Evolutionary conservation across 1,140 invertebrate species (phyloP).

Genomic region (Cardiocondyla obscurior): DNA sequence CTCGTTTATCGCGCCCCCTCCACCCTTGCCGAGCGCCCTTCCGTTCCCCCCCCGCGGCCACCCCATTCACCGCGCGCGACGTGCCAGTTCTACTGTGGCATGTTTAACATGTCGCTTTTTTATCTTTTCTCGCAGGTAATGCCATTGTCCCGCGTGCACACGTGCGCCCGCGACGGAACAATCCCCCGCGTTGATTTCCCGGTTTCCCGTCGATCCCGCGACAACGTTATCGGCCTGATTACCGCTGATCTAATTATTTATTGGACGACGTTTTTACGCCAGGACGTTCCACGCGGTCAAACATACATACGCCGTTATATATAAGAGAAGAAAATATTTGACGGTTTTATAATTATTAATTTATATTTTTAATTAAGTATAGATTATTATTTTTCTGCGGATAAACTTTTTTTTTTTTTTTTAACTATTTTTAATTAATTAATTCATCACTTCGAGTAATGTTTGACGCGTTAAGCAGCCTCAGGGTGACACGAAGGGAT

Average conservation of each 20-base stretch:
- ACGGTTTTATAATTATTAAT: background rate
- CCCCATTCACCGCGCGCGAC: conserved; percentile 16
- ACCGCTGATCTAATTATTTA: conserved; percentile 2
- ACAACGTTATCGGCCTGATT: background rate
- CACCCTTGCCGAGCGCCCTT: background rate
- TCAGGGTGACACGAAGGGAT: background rate
- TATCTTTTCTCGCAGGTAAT: conserved; percentile 37
- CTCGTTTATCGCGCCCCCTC: conserved; percentile 40
- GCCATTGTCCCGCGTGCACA: conserved; percentile 36
- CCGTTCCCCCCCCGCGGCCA: background rate
- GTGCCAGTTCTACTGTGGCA: conserved; percentile 12
- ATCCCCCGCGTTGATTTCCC: conserved; percentile 35
- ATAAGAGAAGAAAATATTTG: background rate
- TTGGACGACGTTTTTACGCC: background rate
- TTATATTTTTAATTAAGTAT: background rate
- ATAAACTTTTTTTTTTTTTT: no score
- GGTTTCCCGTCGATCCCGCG: conserved; percentile 14
- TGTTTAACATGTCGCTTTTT: conserved; percentile 43
- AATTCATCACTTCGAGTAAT: background rate
- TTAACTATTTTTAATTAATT: background rate
- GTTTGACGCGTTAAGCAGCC: background rate
- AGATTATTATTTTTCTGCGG: no score
- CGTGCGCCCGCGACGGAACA: conserved; percentile 22
- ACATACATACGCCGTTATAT: background rate
- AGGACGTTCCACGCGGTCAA: background rate